phyloP scores from a whole-genome alignment of 1,140 invertebrate genomes.

The Asbolus verrucosus region DNA sequence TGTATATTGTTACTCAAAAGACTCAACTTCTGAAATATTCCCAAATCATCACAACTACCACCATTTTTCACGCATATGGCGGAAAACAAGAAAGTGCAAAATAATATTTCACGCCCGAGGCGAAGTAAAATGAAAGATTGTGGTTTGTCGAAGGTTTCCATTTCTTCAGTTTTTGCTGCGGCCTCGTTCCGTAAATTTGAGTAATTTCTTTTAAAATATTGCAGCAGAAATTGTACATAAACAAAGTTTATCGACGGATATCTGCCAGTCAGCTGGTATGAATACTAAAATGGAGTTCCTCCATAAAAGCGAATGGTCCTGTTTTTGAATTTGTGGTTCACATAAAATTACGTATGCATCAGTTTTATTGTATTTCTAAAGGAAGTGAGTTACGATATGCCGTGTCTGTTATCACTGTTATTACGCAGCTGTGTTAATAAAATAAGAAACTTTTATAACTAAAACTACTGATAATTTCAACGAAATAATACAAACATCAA shows the following conservation, averaged over 20 bases:
- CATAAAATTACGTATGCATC: slow-evolving; percentile 33
- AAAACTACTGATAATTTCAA: too few species aligned
- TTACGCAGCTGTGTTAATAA: neutral
- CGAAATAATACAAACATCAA: too few species aligned
- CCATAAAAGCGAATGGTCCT: slow-evolving; percentile 35
- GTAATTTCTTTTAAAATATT: neutral
- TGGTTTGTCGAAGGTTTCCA: neutral
- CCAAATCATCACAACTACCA: neutral
- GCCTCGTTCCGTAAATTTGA: too few species aligned
- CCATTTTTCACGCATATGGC: neutral
- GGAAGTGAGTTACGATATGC: neutral
- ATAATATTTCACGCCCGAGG: neutral
- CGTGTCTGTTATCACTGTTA: neutral
- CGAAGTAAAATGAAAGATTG: neutral
- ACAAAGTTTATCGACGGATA: slow-evolving; percentile 34
- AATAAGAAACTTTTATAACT: too few species aligned
- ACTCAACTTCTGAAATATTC: neutral
- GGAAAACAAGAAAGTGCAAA: neutral
- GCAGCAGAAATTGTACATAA: slow-evolving; percentile 18
- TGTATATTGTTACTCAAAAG: neutral
- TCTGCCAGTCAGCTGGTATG: slow-evolving; percentile 27
- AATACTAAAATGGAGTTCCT: slow-evolving; percentile 22
- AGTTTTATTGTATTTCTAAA: slow-evolving; percentile 18
- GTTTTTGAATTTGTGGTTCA: slow-evolving; percentile 31
- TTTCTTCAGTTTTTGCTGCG: too few species aligned